Evolutionary conservation across 2,888 invertebrate species (phyloP), one percentile per base, ranked within the genome.

Genomic region (Pyrgus malvae): DNA sequence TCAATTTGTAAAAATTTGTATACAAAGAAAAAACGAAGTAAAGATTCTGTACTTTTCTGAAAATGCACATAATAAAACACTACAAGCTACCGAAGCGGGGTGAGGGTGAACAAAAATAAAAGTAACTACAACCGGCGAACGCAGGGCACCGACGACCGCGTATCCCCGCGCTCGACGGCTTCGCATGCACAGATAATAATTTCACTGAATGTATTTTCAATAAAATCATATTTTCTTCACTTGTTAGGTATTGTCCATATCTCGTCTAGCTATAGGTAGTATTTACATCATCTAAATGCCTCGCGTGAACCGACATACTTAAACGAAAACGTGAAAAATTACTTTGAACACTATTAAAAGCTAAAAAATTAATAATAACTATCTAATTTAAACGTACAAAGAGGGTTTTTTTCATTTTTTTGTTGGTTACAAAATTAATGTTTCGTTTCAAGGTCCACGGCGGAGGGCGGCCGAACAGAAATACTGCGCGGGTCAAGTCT

Each of bases 171-270:
- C 66, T 59, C 49, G 54, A 40, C 59, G 60, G 66, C 64, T 68
- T 66, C 74, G 81, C 88, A 83, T 84, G 87, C 88, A 83, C 70
- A 67, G 61, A 62, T 40, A 54, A 66, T 78, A 78, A 84, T 87
- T 89, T 80, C 84, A 88, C 84, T 81, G 85, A 87, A 79, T 87
- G 84, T 85, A 82, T 88, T 83, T 79, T 86, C 87, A 88, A 88
- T 83, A 87, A 87, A 88, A 84, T 83, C 83, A 79, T 83, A 72
- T 69, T 69, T 74, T 78, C 79, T 85, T 79, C 87, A 89, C 89
- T 88, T 88, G 89, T 90, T 88, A 89, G 87, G 89, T 89, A 90
- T 90, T 88, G 89, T 90, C 89, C 89, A 83, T 86, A 88, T 81
- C 75, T 71, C 84, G 78, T 78, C 87, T 88, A 87, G 78, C 83